Percentiles rank a stretch among this genome's conserved stretches.
phyloP scores from a whole-genome alignment of 92 coral and sea anemone species.

The Umimayanthus chanpuru region DNA sequence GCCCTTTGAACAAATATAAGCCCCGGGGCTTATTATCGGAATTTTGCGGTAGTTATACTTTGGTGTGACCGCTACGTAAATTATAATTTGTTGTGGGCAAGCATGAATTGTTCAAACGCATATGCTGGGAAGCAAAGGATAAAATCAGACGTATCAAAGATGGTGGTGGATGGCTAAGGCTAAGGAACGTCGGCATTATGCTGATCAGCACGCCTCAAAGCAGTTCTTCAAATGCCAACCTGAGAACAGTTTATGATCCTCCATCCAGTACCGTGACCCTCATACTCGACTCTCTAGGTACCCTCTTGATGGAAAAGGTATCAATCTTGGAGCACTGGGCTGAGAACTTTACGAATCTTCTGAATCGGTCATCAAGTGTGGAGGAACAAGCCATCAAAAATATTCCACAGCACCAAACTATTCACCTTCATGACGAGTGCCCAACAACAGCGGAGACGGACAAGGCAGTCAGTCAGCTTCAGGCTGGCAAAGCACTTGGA shows the following conservation, averaged over 20 bases:
- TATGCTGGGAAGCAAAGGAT: not conserved
- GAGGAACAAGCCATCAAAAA: not conserved
- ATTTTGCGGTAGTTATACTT: too few species aligned
- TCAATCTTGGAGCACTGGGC: not conserved
- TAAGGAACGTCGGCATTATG: slow-evolving; percentile 34
- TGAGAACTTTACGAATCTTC: slow-evolving; percentile 6
- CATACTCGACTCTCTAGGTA: too few species aligned
- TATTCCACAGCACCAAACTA: not conserved
- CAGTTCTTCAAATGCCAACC: slow-evolving; percentile 31
- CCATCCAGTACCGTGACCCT: not conserved
- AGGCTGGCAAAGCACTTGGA: not conserved
- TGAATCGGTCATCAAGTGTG: not conserved
- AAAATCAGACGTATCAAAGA: slow-evolving; percentile 29
- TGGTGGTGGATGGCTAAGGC: slow-evolving; percentile 45
- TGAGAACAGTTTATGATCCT: slow-evolving; percentile 44
- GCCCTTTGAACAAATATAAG: too few species aligned
- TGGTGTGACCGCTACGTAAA: too few species aligned
- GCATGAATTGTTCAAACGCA: not conserved
- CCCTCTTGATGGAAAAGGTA: not conserved
- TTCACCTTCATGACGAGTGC: not conserved
- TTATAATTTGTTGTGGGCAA: too few species aligned
- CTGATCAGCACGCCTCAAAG: slow-evolving; percentile 45
- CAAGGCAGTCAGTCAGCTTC: not conserved
- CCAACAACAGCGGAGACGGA: slow-evolving; percentile 16
- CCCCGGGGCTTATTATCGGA: too few species aligned